Conservation (phyloP, 2,113 vertebrate genomes). For the Eudyptes chrysolophus region DNA sequence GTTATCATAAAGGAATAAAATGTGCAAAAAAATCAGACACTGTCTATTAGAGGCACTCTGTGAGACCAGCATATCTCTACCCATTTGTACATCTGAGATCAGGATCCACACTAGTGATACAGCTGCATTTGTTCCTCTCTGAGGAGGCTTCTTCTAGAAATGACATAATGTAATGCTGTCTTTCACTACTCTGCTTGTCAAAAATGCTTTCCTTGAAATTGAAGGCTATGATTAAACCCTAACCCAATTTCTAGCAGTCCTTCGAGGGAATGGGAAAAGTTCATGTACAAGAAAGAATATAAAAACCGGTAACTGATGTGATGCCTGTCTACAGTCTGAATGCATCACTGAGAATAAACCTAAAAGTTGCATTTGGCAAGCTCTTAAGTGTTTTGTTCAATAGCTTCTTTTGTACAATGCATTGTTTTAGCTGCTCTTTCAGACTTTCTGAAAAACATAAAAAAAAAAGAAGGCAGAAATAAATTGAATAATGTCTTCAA, state of each 20-base stretch:
- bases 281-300: neutral
- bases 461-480: neutral
- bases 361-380: neutral
- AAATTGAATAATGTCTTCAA: neutral
- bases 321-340: neutral
- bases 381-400: neutral
- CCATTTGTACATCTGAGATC: neutral
- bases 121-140: neutral
- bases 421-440: neutral
- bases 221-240: neutral
- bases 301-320: neutral
- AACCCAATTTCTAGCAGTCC: neutral
- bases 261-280: neutral
- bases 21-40: neutral
- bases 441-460: neutral
- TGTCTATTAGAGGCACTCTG: neutral
- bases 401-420: neutral
- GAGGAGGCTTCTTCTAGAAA: neutral
- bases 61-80: neutral
- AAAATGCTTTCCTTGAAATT: neutral
- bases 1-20: neutral
- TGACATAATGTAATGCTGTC: rapidly evolving
- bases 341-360: neutral
- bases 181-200: neutral
- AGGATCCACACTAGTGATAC: neutral